Base-by-base conservation (phyloP, 35 echinoderm and acorn worm species). In the Heliocidaris tuberculata region DNA sequence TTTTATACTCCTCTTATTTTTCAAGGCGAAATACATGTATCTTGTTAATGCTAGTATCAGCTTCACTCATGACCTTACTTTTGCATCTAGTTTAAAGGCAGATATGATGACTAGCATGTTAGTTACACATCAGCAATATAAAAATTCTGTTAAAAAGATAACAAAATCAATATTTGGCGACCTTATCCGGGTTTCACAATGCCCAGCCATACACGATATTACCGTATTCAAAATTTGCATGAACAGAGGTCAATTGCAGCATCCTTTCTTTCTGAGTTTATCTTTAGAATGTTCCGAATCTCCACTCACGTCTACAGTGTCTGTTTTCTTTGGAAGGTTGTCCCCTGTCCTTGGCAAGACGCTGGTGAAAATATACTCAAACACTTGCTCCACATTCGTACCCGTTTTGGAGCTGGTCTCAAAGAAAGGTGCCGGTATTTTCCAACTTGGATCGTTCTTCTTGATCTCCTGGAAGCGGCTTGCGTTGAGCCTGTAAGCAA, bases 291-390 rank as follows among this genome's bases (percentile, higher is more conserved):
- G 48, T 29, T 59, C 48, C 8, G 31, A 48, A 16, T 93, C 91
- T 27, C 50, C n/a, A 5, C 48, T 59, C 91, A 93, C 16, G 11
- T 93, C 31, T 30, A 93, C 48, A 9, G 91, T 93, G 50, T 93
- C 91, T n/a, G 24, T 13, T 31, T 48, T 32, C 50, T 59, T 35
- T 30, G 49, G 11, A 19, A 17, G 1, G 11, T 30, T 31, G 27
- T 13, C 48, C 48, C 91, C 91, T 32, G 47, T 59, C 31, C 91
- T 65, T 4, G 94, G 94, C 30, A 97, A 86, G 17, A 99, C 48
- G 21, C 96, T 97, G 86, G 50, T 60, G 94, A 99, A 99, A n/a
- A 99, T 99, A 88, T 96, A 99, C 29, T 96, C 94, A 94, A 99
- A 99, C 30, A 99, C 98, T 29, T 99, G 60, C 13, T 96, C 91